Evolutionary conservation across 23 tunicate species (phyloP), one percentile per base, ranked within the genome.

Genomic region (Trididemnum clinides): DNA sequence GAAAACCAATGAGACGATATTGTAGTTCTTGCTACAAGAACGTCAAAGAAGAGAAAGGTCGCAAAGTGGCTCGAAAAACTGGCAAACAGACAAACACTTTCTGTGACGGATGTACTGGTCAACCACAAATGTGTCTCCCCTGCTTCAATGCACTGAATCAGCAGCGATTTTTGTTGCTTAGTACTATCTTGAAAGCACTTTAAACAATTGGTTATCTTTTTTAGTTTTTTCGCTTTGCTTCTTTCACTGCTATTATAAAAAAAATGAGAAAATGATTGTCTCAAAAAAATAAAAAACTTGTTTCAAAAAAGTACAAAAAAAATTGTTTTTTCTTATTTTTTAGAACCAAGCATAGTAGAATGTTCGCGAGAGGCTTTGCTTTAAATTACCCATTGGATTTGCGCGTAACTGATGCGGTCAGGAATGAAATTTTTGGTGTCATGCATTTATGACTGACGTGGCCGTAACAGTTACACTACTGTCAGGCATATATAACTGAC

Each of bases 291-390:
- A 66, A 28, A 31, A 29, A 29, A 36, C 5, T 31, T 66, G 30
- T 31, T 66, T 6, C 30, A 66, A 31, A 66, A n/a, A n/a, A 28
- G 37, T 19, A 29, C 36, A 30, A 66, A 66, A 73, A 36, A 69
- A 20, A 12, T 37, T 37, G 20, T 36, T 73, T 73, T 73, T 73
- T 27, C 54, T 19, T 37, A 73, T 73, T 37, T 73, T 73, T 39
- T 37, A 37, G 57, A 73, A 73, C 80, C 80, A 73, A 73, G 80
- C 29, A 73, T 73, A 73, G 57, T 23, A 73, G 80, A 12, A 73
- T 73, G 54, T 73, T 73, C 26, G 57, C 57, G n/a, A 73, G 80
- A 73, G 80, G 80, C 80, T 57, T 36, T 57, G 57, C 80, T 73
- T 73, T 37, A 37, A 73, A 37, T 3, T 37, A 20, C 57, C 57